A percentile compares a stretch with the other conserved stretches of the same genome.
These are phyloP conservation scores for Augochlorella aurata DNA, from an alignment of 2,888 invertebrate genomes.

Conservation along the genomic window DNA sequence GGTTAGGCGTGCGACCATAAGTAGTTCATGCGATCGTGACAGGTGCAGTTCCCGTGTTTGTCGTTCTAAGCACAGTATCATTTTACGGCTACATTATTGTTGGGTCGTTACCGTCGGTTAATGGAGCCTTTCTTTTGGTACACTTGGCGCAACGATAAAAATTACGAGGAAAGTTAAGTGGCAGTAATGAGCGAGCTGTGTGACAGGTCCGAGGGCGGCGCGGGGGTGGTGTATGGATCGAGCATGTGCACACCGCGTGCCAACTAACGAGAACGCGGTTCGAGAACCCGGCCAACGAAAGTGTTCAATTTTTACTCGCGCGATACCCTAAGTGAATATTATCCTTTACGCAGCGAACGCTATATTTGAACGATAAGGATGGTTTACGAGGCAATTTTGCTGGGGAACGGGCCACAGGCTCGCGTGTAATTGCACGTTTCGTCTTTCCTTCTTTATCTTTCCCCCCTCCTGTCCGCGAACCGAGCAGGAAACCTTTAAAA, in stretches of 20 bases:
- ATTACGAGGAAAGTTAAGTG: constrained; percentile 50
- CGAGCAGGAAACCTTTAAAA: neutral
- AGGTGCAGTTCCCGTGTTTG: neutral
- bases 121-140: constrained; percentile 25
- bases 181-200: constrained; percentile 31
- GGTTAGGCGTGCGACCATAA: neutral
- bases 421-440: constrained; percentile 27
- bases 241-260: constrained; percentile 21
- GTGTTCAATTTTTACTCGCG: constrained; percentile 7
- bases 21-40: neutral
- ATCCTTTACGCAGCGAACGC: constrained; percentile 24
- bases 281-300: constrained; percentile 47
- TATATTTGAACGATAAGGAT: constrained; percentile 32
- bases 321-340: constrained; percentile 37
- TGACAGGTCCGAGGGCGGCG: neutral
- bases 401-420: constrained; percentile 15
- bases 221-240: neutral
- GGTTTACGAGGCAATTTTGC: constrained; percentile 24
- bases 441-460: neutral
- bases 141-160: constrained; percentile 39
- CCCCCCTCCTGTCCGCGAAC: neutral
- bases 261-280: constrained; percentile 38
- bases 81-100: constrained; percentile 16
- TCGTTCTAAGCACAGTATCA: constrained; percentile 9
- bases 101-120: constrained; percentile 9